phyloP scores from a whole-genome alignment of 2,888 invertebrate species.

The Ennomos fuscantarius region DNA sequence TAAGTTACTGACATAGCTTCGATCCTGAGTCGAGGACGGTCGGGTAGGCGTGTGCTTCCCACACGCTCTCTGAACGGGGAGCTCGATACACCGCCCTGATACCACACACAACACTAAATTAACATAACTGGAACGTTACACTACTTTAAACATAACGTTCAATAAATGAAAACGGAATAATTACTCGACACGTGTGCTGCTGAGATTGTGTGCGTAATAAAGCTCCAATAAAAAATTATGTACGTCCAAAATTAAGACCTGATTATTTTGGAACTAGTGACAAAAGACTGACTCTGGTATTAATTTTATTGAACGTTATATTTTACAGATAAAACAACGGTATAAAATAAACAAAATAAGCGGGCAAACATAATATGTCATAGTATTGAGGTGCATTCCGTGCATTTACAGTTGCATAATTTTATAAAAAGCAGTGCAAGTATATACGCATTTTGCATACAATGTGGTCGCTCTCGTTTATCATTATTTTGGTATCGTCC shows the following conservation, averaged over 20 bases:
- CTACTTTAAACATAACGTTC: constrained; percentile 18
- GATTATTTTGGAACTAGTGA: too few species aligned
- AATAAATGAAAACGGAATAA: constrained; percentile 12
- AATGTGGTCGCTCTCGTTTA: constrained; percentile 39
- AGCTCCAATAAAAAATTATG: too few species aligned
- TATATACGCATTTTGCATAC: constrained; percentile 66
- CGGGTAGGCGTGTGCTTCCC: constrained; percentile 94
- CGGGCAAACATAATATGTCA: constrained; percentile 72
- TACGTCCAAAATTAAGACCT: too few species aligned
- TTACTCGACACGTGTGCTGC: background rate
- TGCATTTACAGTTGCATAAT: constrained; percentile 69
- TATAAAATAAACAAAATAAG: constrained; percentile 65
- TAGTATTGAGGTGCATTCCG: constrained; percentile 70
- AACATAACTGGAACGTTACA: constrained; percentile 43
- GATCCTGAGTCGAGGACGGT: constrained; percentile 95
- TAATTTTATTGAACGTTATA: constrained; percentile 18
- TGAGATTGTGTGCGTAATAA: background rate
- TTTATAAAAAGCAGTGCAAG: constrained; percentile 80
- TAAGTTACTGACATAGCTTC: constrained; percentile 82
- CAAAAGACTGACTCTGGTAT: background rate
- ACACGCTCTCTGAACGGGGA: constrained; percentile 95
- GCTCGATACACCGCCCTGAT: constrained; percentile 86
- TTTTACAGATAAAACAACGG: constrained; percentile 35
- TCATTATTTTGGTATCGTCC: constrained; percentile 27
- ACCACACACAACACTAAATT: constrained; percentile 71